A percentile compares a stretch with the other conserved stretches of the same genome.
phyloP scores from a whole-genome alignment of 92 coral and sea anemone species.

The Galaxea fascicularis region DNA sequence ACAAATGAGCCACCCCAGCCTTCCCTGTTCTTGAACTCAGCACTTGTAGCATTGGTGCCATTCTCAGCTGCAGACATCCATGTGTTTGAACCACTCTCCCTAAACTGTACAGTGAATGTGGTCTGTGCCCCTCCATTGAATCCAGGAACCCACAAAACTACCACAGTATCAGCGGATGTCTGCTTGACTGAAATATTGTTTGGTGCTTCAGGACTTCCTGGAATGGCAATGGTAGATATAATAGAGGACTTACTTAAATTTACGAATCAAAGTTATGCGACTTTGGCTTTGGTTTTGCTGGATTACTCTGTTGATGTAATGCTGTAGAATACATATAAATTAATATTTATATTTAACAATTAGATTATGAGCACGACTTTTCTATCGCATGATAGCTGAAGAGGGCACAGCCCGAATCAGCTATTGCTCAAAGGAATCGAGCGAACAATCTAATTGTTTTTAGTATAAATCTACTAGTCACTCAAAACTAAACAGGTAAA shows the following conservation, averaged over 20 bases:
- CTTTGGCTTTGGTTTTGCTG: no score
- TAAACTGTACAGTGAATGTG: conserved; percentile 61
- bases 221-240: not conserved
- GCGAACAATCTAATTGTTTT: no score
- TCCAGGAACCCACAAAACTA: conserved; percentile 84
- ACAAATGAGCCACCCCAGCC: conserved; percentile 48
- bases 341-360: no score
- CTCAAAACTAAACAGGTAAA: no score
- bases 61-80: conserved; percentile 60
- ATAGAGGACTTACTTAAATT: not conserved
- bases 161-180: conserved; percentile 49
- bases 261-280: no score
- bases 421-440: no score
- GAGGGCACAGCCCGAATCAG: no score
- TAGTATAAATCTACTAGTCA: no score
- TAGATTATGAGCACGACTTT: no score
- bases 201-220: conserved; percentile 88
- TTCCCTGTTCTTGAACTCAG: conserved; percentile 34
- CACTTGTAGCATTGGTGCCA: conserved; percentile 49
- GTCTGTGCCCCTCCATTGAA: conserved; percentile 68
- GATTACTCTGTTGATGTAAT: no score
- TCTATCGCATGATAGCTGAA: no score
- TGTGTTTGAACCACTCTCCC: conserved; percentile 8
- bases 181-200: conserved; percentile 58
- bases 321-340: no score